phyloP scores from a whole-genome alignment of 2,888 invertebrate species.

The Agrochola circellaris region DNA sequence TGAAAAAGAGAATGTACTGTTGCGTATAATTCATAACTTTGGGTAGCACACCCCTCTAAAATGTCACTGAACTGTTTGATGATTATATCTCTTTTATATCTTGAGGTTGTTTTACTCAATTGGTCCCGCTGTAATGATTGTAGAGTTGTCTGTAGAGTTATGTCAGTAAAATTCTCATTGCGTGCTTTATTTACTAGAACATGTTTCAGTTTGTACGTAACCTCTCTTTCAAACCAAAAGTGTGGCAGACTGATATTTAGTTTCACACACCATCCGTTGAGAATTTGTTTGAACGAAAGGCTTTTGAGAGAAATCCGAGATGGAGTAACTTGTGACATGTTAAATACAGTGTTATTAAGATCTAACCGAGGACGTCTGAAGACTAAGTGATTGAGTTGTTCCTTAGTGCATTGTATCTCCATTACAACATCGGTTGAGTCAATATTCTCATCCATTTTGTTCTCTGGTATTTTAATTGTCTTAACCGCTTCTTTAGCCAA shows the following conservation, averaged over 20 bases:
- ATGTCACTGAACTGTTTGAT: neutral
- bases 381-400: constrained; percentile 75
- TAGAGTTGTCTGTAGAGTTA: neutral
- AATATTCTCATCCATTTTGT: constrained; percentile 32
- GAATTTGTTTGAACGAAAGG: constrained; percentile 37
- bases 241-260: constrained; percentile 42
- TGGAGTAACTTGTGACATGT: constrained; percentile 62
- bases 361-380: constrained; percentile 70
- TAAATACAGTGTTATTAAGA: constrained; percentile 74
- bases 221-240: constrained; percentile 36
- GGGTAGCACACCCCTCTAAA: neutral
- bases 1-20: constrained; percentile 44
- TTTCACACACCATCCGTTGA: constrained; percentile 49
- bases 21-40: neutral
- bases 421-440: constrained; percentile 68
- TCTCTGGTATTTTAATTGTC: constrained; percentile 36
- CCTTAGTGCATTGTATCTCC: constrained; percentile 74
- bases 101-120: fast-evolving
- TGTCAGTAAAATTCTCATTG: neutral
- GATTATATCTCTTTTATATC: fast-evolving
- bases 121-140: constrained; percentile 18
- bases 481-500: constrained; percentile 68
- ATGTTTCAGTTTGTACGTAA: constrained; percentile 46
- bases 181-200: constrained; percentile 52
- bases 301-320: constrained; percentile 60